These are phyloP conservation scores for Orthosia gracilis DNA, from an alignment of 2,888 invertebrate genomes.

Conservation along the genomic window DNA sequence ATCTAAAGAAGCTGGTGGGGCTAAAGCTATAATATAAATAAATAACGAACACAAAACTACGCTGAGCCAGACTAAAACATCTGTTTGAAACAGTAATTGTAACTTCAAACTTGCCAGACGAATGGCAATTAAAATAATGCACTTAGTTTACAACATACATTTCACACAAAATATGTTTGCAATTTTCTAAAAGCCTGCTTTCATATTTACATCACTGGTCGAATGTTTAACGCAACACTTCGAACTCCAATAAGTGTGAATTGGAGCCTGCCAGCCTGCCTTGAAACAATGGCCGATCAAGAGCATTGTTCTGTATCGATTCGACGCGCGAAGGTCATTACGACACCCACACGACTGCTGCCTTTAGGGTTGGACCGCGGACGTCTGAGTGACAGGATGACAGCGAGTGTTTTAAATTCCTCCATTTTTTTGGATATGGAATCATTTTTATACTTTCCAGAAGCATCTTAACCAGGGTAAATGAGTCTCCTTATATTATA, in stretches of 20 bases:
- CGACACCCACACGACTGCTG: conserved; percentile 72
- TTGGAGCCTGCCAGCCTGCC: conserved; percentile 52
- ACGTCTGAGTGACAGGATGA: conserved; percentile 60
- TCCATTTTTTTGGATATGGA: conserved; percentile 8
- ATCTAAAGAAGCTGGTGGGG: background rate
- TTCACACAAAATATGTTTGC: conserved; percentile 34
- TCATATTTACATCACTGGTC: conserved; percentile 56
- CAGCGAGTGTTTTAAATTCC: conserved; percentile 58
- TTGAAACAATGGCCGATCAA: conserved; percentile 81
- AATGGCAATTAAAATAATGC: conserved; percentile 40
- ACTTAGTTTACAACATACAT: conserved; percentile 38
- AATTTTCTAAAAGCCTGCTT: conserved; percentile 58
- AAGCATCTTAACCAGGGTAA: background rate
- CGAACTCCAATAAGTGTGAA: conserved; percentile 61
- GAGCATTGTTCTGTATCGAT: conserved; percentile 79
- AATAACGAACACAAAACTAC: conserved; percentile 1
- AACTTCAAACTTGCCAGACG: conserved; percentile 31
- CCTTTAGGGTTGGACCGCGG: conserved; percentile 57
- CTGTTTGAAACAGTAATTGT: conserved; percentile 21
- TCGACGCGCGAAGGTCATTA: conserved; percentile 78
- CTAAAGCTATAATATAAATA: conserved; percentile 1
- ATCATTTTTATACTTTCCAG: no score
- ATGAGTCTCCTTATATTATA: no score
- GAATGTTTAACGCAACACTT: conserved; percentile 50
- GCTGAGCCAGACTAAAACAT: conserved; percentile 14